A percentile compares a stretch with the other conserved stretches of the same genome.
Evolutionary conservation across 2,888 invertebrate genomes (phyloP).

Genomic region (Tenthredo distinguenda): DNA sequence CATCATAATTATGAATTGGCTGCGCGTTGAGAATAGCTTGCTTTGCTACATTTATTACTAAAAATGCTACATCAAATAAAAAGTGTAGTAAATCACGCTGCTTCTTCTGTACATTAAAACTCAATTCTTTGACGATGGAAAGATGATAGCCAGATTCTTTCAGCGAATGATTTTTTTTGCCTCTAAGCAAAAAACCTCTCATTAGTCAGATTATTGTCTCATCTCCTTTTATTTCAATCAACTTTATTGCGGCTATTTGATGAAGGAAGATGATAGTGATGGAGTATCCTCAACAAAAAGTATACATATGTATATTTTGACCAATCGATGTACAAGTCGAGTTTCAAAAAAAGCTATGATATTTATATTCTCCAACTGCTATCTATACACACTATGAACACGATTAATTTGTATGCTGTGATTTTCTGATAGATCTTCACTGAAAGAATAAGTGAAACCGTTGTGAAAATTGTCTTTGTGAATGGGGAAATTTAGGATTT

Average conservation of each 20-base stretch:
- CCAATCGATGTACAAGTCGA: not conserved
- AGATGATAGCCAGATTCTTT: not conserved
- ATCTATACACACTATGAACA: not conserved
- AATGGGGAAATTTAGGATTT: not conserved
- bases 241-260: not conserved
- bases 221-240: not conserved
- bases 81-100: too few relatives aligned
- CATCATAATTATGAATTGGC: too few relatives aligned
- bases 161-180: not conserved
- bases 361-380: not conserved
- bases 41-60: too few relatives aligned
- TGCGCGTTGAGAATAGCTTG: too few relatives aligned
- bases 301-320: not conserved
- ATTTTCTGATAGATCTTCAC: not conserved
- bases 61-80: too few relatives aligned
- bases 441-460: not conserved
- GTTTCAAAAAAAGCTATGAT: not conserved
- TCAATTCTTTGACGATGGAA: not conserved
- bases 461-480: not conserved
- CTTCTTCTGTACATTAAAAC: not conserved
- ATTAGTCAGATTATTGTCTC: too few relatives aligned
- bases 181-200: not conserved
- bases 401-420: not conserved
- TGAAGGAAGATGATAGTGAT: not conserved
- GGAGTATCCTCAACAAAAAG: slow-evolving; percentile 2